Conservation (phyloP, 2,797 vertebrate species). For the Diglossa cyanea region DNA sequence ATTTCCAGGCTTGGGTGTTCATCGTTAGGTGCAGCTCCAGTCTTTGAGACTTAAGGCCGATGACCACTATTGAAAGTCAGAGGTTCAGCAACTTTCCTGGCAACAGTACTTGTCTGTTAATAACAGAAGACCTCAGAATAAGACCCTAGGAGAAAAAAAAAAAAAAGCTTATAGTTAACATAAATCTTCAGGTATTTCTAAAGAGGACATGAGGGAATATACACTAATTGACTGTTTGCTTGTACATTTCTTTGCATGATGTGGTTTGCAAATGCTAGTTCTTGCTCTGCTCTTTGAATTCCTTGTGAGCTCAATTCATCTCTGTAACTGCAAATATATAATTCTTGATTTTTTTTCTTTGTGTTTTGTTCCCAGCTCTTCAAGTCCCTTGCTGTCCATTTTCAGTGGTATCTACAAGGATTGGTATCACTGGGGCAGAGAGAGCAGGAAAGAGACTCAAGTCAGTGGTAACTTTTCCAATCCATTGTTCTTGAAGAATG, state of each 20-base stretch:
- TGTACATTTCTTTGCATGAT: neutral
- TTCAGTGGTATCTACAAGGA: neutral
- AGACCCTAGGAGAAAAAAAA: neutral
- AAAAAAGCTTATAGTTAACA: neutral
- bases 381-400: neutral
- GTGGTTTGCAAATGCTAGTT: neutral
- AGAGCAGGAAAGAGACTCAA: neutral
- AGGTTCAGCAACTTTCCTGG: neutral
- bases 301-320: neutral
- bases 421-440: neutral
- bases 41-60: accelerated
- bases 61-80: neutral
- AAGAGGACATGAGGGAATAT: neutral
- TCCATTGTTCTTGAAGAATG: neutral
- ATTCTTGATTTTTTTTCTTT: neutral
- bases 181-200: neutral
- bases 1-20: neutral
- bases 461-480: neutral
- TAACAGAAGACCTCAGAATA: neutral
- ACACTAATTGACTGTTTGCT: neutral
- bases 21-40: neutral
- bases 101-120: neutral
- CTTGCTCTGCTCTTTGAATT: neutral
- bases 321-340: neutral
- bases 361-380: neutral